Conservation (phyloP, 2,888 invertebrate species). For the Ceriagrion tenellum region DNA sequence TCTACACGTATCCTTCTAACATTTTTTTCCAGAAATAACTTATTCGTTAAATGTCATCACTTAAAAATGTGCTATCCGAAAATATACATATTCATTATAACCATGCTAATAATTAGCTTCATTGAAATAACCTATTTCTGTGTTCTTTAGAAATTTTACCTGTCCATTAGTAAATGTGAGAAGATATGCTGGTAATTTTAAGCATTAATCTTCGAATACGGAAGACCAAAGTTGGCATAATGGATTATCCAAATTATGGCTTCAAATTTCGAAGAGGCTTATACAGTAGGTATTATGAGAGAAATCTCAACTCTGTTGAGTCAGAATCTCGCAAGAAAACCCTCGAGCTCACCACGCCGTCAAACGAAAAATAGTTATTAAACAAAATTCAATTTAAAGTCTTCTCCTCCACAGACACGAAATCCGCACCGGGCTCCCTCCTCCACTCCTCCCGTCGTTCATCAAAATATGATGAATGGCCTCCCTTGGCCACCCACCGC, state of each 20-base stretch:
- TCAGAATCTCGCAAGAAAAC: conserved; percentile 10
- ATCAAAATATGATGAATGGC: conserved; percentile 56
- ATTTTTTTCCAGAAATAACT: too few species aligned
- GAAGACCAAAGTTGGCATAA: background rate
- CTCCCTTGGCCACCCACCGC: background rate
- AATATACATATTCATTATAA: too few species aligned
- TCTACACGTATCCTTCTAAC: too few species aligned
- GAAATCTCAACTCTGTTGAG: background rate
- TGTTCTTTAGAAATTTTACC: too few species aligned
- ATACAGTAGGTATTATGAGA: background rate
- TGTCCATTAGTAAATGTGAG: too few species aligned
- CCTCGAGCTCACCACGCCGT: conserved; percentile 5
- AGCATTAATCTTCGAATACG: too few species aligned
- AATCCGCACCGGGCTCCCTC: background rate
- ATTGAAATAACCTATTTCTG: too few species aligned
- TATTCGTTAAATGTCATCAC: too few species aligned
- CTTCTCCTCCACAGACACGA: conserved; percentile 5
- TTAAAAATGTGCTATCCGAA: too few species aligned
- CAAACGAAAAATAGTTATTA: conserved; percentile 53
- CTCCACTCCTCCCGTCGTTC: conserved; percentile 14
- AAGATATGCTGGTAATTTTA: too few species aligned
- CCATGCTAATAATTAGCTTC: too few species aligned
- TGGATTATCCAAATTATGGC: background rate
- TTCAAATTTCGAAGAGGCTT: background rate
- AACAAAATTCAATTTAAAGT: conserved; percentile 59